Percentiles rank a stretch among this genome's conserved stretches.
Conservation (phyloP, 2,797 vertebrate species). For the Astyanax mexicanus region DNA sequence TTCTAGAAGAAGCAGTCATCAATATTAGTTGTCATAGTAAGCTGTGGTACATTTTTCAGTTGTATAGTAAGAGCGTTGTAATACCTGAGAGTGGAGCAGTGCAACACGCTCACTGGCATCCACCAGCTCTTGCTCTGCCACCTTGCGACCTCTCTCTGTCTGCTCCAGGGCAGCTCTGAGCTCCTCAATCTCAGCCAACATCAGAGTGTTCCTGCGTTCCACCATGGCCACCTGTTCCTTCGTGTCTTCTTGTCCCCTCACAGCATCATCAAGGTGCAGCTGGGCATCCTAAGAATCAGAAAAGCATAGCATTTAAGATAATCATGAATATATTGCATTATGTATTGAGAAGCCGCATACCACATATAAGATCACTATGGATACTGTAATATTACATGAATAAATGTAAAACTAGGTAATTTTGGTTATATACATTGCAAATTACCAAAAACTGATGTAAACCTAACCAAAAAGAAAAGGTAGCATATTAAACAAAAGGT, state of each 20-base stretch:
- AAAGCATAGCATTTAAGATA: too few species aligned
- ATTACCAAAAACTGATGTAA: too few species aligned
- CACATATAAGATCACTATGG: too few species aligned
- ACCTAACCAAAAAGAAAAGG: too few species aligned
- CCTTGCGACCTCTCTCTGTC: neutral
- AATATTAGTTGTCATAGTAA: neutral
- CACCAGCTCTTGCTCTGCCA: neutral
- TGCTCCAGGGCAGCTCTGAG: conserved; percentile 60
- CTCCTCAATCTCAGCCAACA: conserved; percentile 87
- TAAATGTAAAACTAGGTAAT: too few species aligned
- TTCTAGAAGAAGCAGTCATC: conserved; percentile 74
- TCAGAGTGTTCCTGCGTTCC: conserved; percentile 84
- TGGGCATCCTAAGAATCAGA: conserved; percentile 17
- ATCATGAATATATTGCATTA: too few species aligned
- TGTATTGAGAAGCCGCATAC: too few species aligned
- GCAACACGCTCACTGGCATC: conserved; percentile 76
- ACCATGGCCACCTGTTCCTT: conserved; percentile 88
- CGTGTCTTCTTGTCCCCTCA: conserved; percentile 83
- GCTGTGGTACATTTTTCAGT: neutral
- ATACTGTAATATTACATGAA: too few species aligned
- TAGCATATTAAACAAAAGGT: too few species aligned
- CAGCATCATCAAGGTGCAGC: conserved; percentile 77
- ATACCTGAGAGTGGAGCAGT: conserved; percentile 78
- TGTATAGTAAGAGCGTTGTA: neutral
- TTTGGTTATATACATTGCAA: too few species aligned